Evolutionary conservation across 2,113 vertebrate species (phyloP).

Genomic region (Capricornis sumatraensis): DNA sequence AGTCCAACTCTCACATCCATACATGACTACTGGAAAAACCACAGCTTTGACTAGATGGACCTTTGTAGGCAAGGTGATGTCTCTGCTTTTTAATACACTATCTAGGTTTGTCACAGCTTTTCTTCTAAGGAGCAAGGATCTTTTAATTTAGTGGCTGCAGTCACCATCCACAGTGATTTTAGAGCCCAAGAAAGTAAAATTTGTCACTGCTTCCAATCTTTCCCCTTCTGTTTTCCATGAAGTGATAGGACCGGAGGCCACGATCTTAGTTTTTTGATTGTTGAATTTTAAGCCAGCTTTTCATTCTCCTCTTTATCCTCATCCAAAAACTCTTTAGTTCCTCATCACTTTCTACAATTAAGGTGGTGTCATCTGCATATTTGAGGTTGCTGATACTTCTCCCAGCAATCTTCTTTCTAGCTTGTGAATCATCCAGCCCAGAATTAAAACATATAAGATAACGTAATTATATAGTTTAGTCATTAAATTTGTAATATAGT

Average conservation of each 20-base stretch:
- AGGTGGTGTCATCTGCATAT: neutral
- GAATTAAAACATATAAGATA: neutral
- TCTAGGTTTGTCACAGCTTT: neutral
- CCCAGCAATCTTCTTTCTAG: neutral
- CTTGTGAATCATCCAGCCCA: neutral
- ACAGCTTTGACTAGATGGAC: neutral
- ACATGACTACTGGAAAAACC: neutral
- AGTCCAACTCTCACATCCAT: neutral
- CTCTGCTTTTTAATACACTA: neutral
- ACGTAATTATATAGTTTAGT: neutral
- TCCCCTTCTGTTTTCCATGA: neutral
- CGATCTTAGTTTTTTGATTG: neutral
- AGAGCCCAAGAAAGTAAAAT: neutral
- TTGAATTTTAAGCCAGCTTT: neutral
- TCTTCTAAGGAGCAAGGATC: neutral
- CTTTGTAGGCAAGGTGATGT: neutral
- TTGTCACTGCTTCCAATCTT: neutral
- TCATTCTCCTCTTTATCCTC: neutral
- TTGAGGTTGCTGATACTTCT: neutral
- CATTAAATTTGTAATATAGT: neutral
- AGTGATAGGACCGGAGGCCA: neutral
- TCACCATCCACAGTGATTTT: neutral
- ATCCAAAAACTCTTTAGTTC: neutral
- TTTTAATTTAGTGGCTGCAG: neutral
- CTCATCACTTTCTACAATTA: neutral